Base-by-base conservation (phyloP, 2,113 vertebrate genomes). In the Vimba vimba region DNA sequence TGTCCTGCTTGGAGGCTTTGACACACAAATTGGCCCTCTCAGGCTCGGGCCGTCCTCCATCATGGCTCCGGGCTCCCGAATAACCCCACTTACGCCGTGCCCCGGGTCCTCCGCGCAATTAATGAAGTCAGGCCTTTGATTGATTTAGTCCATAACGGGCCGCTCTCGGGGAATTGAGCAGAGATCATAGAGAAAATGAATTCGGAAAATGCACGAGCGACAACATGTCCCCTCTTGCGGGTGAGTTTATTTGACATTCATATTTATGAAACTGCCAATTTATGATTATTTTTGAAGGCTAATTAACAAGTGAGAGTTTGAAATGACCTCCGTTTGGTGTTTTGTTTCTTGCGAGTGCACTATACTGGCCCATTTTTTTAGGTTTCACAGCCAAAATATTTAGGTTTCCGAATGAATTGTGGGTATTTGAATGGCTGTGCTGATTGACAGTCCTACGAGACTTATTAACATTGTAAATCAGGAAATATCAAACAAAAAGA, bases 21-120 rank as follows among this genome's bases (percentile, higher is more conserved):
- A 92, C 91, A 86, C 92, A 92, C 91, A 94, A 95, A 95, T 94
- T 94, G 93, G 92, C 91, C 91, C 88, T 93, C 90, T 90, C 90
- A 87, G 91, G 68, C 78, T 79, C 88, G 7, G 47, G 55, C 59
- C 47, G 79, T 45, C 75, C 86, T 81, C 90, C 89, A 92, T 94
- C 89, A 90, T 88, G 92, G 93, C 92, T 92, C 80, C 87, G 85
- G 89, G 92, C 91, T 89, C 84, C 85, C 85, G 86, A 90, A 89
- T 86, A 90, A 90, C 89, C 86, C 91, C 91, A 90, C 78, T 47
- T 85, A 64, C 89, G 91, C 90, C 89, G 89, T 86, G 88, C 92
- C 94, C 91, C 88, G 85, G 93, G 93, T 93, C 87, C 88, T 90
- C 80, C 64, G 59, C 60, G 86, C 91, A 89, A 95, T 94, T 94